These are phyloP conservation scores for Chymomyza procnemis DNA, from an alignment of 2,888 invertebrate species.

Conservation along the genomic window DNA sequence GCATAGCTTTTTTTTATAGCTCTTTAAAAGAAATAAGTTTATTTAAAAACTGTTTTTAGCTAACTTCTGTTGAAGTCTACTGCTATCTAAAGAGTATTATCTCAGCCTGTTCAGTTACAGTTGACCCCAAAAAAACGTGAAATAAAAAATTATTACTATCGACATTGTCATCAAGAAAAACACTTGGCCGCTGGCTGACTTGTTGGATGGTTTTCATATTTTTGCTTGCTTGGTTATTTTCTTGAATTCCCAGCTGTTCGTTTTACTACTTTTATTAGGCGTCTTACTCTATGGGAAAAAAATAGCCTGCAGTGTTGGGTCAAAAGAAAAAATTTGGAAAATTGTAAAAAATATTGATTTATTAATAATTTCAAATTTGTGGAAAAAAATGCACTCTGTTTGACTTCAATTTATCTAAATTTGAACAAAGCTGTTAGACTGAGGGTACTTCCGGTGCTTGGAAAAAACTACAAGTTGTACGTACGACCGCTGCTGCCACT, in stretches of 20 bases:
- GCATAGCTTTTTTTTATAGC: too few relatives aligned
- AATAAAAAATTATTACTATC: conserved; percentile 48
- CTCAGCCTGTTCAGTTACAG: background rate
- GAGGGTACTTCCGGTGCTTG: conserved; percentile 7
- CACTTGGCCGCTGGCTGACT: conserved; percentile 38
- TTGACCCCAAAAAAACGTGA: conserved; percentile 42
- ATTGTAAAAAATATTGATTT: background rate
- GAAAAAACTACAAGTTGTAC: conserved; percentile 4
- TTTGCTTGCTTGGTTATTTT: background rate
- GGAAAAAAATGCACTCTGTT: background rate
- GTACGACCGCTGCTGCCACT: background rate
- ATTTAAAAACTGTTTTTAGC: too few relatives aligned
- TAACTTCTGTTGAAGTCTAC: background rate
- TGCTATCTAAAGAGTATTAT: background rate
- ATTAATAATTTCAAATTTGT: background rate
- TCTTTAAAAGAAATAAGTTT: too few relatives aligned
- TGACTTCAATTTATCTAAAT: conserved; percentile 2
- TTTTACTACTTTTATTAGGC: conserved; percentile 1
- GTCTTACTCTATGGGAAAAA: background rate
- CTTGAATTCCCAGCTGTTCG: background rate
- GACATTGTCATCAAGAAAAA: conserved; percentile 51
- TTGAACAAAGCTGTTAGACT: background rate
- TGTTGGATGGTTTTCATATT: background rate
- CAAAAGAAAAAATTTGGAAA: background rate
- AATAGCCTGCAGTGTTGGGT: background rate